Percentiles rank a stretch among this genome's conserved stretches.
Conservation (phyloP, 2,113 vertebrate genomes). For the Redunca redunca region DNA sequence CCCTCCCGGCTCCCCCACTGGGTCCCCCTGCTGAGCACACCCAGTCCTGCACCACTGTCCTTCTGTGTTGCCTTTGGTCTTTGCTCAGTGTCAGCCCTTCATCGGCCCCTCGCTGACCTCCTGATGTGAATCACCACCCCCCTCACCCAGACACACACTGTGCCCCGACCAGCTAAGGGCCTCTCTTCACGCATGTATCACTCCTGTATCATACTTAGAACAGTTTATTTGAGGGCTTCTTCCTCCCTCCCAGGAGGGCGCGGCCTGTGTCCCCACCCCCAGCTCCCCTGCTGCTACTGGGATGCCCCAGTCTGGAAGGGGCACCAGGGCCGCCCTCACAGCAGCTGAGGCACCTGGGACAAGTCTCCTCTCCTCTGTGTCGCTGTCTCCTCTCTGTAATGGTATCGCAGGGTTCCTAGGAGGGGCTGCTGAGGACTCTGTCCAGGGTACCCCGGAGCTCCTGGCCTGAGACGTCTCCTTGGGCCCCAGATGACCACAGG, state of each 20-base stretch:
- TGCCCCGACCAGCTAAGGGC: rapidly evolving
- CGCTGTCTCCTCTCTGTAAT: neutral
- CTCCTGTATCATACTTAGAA: neutral
- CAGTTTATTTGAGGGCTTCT: neutral
- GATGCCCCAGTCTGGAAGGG: neutral
- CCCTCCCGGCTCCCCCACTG: rapidly evolving
- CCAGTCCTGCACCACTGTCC: neutral
- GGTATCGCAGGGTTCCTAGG: neutral
- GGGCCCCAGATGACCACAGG: neutral
- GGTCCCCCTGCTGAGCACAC: neutral
- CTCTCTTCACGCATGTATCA: neutral
- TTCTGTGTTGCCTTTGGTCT: neutral
- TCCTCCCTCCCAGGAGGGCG: neutral
- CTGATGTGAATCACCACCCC: neutral
- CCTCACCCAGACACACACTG: neutral
- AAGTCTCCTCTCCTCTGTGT: neutral
- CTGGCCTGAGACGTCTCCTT: neutral
- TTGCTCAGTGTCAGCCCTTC: neutral
- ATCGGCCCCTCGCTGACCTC: neutral
- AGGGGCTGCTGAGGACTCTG: neutral
- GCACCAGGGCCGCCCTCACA: neutral
- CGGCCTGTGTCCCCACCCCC: neutral
- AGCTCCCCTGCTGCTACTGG: neutral
- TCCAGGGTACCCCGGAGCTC: neutral
- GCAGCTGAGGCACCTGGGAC: neutral